phyloP scores from a whole-genome alignment of 2,797 vertebrate genomes.

The Gymnothorax javanicus region DNA sequence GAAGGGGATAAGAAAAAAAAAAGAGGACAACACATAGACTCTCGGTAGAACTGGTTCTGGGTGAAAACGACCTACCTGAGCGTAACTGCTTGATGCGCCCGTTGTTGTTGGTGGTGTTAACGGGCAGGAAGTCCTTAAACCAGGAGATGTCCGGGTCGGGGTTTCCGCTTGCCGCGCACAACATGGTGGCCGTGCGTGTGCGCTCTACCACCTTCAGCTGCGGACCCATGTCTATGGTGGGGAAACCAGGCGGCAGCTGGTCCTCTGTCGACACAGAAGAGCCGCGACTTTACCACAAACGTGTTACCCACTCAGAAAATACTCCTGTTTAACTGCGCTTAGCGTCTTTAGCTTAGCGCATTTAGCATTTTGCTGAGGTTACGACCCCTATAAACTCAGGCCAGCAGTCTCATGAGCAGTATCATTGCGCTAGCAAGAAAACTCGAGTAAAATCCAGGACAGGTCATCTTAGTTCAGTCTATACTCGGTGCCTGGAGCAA shows the following conservation, averaged over 20 bases:
- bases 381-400: no score
- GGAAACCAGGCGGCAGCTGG: constrained; percentile 93
- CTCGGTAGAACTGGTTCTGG: constrained; percentile 47
- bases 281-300: constrained; percentile 34
- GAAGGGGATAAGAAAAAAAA: constrained; percentile 40
- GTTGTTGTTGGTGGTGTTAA: constrained; percentile 95
- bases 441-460: no score
- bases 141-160: constrained; percentile 98
- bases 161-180: constrained; percentile 95
- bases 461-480: no score
- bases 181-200: constrained; percentile 96
- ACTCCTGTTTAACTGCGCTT: background rate
- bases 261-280: constrained; percentile 69
- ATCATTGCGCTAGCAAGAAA: no score
- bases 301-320: background rate
- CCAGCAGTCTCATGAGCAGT: no score
- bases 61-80: constrained; percentile 80
- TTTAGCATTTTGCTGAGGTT: no score
- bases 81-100: constrained; percentile 94
- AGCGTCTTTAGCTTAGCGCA: background rate
- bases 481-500: no score
- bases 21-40: constrained; percentile 17
- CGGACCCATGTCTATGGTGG: constrained; percentile 98
- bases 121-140: constrained; percentile 98
- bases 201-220: constrained; percentile 98